These are phyloP conservation scores for Ennomos quercinarius DNA, from an alignment of 2,888 invertebrate species.

Conservation along the genomic window DNA sequence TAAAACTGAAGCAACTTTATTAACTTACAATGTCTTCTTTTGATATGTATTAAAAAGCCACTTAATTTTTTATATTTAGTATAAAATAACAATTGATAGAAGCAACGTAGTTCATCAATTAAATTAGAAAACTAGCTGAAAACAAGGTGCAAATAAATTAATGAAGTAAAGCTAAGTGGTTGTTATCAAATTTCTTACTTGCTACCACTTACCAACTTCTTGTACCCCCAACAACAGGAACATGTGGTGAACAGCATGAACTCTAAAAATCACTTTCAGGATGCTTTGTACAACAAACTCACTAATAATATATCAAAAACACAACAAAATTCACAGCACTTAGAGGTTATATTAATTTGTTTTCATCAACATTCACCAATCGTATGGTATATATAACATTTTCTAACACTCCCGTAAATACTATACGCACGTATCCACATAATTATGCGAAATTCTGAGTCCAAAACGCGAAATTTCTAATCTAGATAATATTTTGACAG, in stretches of 20 bases:
- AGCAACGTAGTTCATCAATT: neutral
- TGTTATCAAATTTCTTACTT: slow-evolving; percentile 21
- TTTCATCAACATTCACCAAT: slow-evolving; percentile 23
- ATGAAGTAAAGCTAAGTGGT: neutral
- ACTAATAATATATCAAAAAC: slow-evolving; percentile 25
- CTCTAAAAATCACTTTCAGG: slow-evolving; percentile 14
- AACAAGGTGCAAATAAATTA: neutral
- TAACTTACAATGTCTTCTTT: no score
- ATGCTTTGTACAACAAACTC: slow-evolving; percentile 10
- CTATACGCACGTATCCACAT: neutral
- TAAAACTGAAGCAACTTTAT: no score
- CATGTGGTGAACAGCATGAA: slow-evolving; percentile 5
- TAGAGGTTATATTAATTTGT: slow-evolving; percentile 40
- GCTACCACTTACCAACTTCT: slow-evolving; percentile 38
- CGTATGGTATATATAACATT: slow-evolving; percentile 1
- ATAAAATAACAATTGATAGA: no score
- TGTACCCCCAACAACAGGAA: slow-evolving; percentile 16
- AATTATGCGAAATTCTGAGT: slow-evolving; percentile 14
- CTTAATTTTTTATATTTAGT: no score
- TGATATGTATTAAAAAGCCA: no score
- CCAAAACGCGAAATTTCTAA: slow-evolving; percentile 15
- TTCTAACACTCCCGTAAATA: neutral
- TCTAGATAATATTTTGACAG: slow-evolving; percentile 26
- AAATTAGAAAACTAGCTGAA: neutral
- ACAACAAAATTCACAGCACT: slow-evolving; percentile 26